These are phyloP conservation scores for Mandrillus leucophaeus DNA, from an alignment of 2,113 vertebrate genomes.

Conservation along the genomic window DNA sequence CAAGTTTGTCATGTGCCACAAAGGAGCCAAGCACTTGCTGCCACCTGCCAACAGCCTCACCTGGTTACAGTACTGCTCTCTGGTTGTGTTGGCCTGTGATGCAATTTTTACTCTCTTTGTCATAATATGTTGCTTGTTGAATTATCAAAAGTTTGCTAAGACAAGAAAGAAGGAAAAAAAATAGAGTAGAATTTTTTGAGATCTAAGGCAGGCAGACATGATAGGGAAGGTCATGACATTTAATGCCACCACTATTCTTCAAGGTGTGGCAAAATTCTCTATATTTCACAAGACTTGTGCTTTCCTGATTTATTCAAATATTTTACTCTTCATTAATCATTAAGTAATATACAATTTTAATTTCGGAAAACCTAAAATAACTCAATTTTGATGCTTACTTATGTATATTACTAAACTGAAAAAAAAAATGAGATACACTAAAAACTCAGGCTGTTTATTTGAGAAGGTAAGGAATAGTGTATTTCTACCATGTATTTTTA, in stretches of 20 bases:
- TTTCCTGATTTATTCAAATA: rapidly evolving
- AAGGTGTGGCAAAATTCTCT: slow-evolving; percentile 48
- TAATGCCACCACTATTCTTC: slow-evolving; percentile 56
- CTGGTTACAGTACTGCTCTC: slow-evolving; percentile 91
- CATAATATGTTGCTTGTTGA: slow-evolving; percentile 10
- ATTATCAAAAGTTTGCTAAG: slow-evolving; percentile 77
- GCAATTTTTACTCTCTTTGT: background rate
- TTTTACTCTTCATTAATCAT: background rate
- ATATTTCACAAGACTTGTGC: slow-evolving; percentile 79
- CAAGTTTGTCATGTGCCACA: slow-evolving; percentile 74
- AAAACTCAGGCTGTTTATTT: background rate
- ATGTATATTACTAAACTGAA: background rate
- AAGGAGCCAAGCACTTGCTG: slow-evolving; percentile 88
- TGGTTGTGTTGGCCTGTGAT: slow-evolving; percentile 85
- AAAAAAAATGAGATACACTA: background rate
- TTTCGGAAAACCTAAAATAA: background rate
- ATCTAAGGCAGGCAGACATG: background rate
- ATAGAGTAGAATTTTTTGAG: slow-evolving; percentile 78
- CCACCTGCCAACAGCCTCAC: slow-evolving; percentile 87
- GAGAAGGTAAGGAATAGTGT: background rate
- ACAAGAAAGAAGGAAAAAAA: slow-evolving; percentile 58
- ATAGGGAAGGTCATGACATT: background rate
- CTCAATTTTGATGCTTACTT: background rate
- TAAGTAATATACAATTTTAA: background rate
- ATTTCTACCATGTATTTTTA: background rate